Evolutionary conservation across 2,797 vertebrate genomes (phyloP).

Genomic region (Poeciliopsis presidionis): DNA sequence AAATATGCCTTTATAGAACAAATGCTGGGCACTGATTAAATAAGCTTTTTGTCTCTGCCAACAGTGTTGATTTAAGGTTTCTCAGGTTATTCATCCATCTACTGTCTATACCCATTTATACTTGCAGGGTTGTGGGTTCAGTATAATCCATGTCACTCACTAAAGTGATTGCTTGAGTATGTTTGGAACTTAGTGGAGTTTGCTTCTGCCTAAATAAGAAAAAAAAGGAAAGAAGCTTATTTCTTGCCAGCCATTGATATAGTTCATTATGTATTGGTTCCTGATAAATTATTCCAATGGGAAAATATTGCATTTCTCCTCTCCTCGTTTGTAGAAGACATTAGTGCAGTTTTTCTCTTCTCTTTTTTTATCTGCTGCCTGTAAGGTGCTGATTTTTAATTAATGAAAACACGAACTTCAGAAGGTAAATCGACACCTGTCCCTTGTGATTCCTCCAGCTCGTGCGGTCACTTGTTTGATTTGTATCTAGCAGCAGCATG

Average conservation of each 20-base stretch:
- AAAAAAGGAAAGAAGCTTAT: background rate
- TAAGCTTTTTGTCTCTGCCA: background rate
- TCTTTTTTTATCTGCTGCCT: too few species aligned
- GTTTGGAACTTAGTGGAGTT: background rate
- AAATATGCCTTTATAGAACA: slow-evolving; percentile 4
- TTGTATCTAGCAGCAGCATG: too few species aligned
- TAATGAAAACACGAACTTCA: too few species aligned
- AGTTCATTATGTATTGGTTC: background rate
- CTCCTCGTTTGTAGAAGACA: background rate
- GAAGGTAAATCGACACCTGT: too few species aligned
- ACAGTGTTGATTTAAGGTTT: background rate
- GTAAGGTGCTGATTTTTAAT: too few species aligned
- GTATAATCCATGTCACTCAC: background rate
- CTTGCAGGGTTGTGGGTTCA: background rate
- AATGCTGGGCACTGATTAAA: background rate
- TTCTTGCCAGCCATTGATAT: too few species aligned
- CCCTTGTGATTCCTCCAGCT: too few species aligned
- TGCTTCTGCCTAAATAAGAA: background rate
- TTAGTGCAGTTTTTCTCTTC: too few species aligned
- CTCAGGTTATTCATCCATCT: background rate
- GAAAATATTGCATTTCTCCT: background rate
- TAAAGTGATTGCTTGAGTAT: background rate
- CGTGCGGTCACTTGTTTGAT: too few species aligned
- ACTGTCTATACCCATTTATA: background rate
- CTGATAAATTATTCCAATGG: background rate